These are phyloP conservation scores for Zoanthus solanderi DNA, from an alignment of 92 coral and sea anemone genomes.

Conservation along the genomic window DNA sequence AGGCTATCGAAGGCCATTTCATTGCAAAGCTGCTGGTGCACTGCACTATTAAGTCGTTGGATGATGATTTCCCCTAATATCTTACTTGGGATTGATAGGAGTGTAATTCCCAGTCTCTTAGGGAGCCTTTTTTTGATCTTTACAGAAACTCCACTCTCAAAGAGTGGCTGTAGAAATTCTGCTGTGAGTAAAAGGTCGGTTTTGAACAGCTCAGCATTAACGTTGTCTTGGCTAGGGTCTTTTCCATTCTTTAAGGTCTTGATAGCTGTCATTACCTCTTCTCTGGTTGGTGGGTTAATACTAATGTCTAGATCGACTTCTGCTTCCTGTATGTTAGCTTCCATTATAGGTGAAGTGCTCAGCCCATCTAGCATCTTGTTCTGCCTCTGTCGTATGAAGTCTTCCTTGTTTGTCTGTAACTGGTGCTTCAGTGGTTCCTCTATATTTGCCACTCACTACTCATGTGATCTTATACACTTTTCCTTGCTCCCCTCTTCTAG, in stretches of 20 bases:
- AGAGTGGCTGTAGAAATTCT: background rate
- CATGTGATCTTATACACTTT: too few relatives aligned
- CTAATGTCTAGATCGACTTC: too few relatives aligned
- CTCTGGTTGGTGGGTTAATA: too few relatives aligned
- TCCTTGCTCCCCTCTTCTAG: too few relatives aligned
- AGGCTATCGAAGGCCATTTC: background rate
- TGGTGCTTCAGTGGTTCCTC: background rate
- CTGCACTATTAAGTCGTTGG: background rate
- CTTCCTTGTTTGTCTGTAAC: background rate
- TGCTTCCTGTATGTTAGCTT: too few relatives aligned
- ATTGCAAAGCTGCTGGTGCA: background rate
- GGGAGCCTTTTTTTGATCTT: background rate
- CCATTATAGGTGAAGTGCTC: background rate
- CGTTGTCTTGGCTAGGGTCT: background rate
- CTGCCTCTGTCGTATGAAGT: background rate
- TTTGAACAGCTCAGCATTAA: background rate
- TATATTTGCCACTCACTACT: too few relatives aligned
- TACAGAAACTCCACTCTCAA: too few relatives aligned
- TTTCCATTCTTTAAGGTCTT: too few relatives aligned
- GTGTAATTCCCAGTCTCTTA: conserved; percentile 6
- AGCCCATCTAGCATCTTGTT: background rate
- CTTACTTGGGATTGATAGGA: conserved; percentile 2
- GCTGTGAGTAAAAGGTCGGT: background rate
- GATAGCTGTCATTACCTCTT: too few relatives aligned
- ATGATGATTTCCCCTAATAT: background rate